Percentiles rank a stretch among this genome's conserved stretches.
Evolutionary conservation across 2,113 vertebrate species (phyloP).

Genomic region (Echinops telfairi): DNA sequence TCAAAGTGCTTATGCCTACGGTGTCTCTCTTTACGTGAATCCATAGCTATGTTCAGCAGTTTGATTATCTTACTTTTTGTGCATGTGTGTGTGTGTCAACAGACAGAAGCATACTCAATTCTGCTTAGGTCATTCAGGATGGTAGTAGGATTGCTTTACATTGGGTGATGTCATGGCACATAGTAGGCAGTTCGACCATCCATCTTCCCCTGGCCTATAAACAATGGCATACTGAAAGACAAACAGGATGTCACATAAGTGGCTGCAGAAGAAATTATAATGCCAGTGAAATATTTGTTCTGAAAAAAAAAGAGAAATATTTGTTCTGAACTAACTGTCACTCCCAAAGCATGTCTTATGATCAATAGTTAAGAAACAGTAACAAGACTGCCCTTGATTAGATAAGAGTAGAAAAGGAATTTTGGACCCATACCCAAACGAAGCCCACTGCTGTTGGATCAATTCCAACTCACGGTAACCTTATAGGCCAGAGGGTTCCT

Average conservation of each 20-base stretch:
- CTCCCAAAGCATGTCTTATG: background rate
- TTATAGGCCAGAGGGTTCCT: too few species aligned
- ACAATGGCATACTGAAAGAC: background rate
- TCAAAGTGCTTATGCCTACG: background rate
- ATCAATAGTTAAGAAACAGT: fast-evolving
- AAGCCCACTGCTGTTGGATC: too few species aligned
- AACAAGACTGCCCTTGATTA: background rate
- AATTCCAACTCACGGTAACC: too few species aligned
- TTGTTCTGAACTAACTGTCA: background rate
- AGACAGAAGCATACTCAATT: background rate
- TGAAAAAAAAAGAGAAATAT: too few species aligned
- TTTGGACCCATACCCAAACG: background rate
- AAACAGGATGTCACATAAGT: background rate
- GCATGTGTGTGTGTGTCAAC: background rate
- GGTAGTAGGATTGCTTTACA: too few species aligned
- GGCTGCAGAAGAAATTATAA: background rate
- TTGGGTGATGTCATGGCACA: background rate
- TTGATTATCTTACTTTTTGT: fast-evolving
- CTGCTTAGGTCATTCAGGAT: background rate
- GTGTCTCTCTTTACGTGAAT: too few species aligned
- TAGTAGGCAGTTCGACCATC: background rate
- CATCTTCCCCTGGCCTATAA: too few species aligned
- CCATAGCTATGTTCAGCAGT: fast-evolving
- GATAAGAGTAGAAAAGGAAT: background rate
- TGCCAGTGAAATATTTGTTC: background rate